phyloP scores from a whole-genome alignment of 2,888 invertebrate genomes.

The Eristalis intricaria region DNA sequence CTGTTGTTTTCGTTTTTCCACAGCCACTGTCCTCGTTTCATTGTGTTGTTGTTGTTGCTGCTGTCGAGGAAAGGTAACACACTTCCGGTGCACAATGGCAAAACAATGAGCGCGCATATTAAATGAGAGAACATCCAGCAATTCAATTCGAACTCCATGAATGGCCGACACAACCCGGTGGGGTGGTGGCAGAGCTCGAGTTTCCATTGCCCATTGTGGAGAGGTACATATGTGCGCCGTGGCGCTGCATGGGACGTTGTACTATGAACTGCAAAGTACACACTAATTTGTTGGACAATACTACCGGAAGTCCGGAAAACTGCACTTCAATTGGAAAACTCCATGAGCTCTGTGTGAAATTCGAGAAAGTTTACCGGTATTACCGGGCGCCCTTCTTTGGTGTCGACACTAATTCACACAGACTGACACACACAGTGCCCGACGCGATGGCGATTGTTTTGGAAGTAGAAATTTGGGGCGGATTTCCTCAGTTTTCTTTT shows the following conservation, averaged over 20 bases:
- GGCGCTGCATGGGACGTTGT: not conserved
- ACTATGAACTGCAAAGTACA: slow-evolving; percentile 26
- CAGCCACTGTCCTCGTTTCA: not conserved
- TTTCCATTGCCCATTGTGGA: slow-evolving; percentile 46
- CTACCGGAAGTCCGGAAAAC: slow-evolving; percentile 59
- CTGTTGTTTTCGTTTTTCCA: not conserved
- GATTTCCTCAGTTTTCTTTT: slow-evolving; percentile 3
- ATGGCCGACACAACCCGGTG: slow-evolving; percentile 11
- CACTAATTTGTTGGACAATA: slow-evolving; percentile 27
- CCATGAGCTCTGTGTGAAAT: slow-evolving; percentile 18
- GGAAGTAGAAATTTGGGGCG: slow-evolving; percentile 25
- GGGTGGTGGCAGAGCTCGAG: slow-evolving; percentile 18
- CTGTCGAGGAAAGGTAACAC: slow-evolving; percentile 1
- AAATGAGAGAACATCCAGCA: slow-evolving; percentile 32
- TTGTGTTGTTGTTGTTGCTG: not conserved
- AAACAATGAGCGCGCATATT: slow-evolving; percentile 64
- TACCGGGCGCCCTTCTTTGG: not conserved
- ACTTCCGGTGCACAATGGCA: slow-evolving; percentile 66
- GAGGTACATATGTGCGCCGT: not conserved
- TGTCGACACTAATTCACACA: not conserved
- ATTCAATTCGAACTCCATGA: slow-evolving; percentile 41
- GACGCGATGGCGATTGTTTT: not conserved
- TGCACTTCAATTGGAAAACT: slow-evolving; percentile 33
- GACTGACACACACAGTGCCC: not conserved
- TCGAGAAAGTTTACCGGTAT: slow-evolving; percentile 42